Conservation (phyloP, 2,797 vertebrate genomes). For the Melopsittacus undulatus region DNA sequence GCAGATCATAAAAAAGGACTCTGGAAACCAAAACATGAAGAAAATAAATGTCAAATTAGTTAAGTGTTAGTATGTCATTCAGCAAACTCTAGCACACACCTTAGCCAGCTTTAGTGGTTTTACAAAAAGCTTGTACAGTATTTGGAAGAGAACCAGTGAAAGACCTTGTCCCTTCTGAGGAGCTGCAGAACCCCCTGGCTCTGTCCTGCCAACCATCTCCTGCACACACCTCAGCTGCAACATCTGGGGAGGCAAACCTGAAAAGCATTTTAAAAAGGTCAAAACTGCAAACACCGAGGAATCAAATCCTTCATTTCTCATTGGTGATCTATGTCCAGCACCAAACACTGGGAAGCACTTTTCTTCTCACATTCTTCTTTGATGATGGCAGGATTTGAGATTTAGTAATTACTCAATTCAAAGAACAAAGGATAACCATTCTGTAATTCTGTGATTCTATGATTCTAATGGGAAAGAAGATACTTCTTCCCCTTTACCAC, state of each 20-base stretch:
- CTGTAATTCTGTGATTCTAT: background rate
- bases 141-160: background rate
- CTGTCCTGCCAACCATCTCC: background rate
- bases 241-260: background rate
- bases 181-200: background rate
- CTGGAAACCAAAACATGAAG: background rate
- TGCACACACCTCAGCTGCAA: background rate
- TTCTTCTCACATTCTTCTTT: background rate
- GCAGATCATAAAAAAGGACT: background rate
- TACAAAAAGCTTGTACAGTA: background rate
- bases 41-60: background rate
- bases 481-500: background rate
- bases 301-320: background rate
- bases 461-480: background rate
- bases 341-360: background rate
- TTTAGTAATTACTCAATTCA: background rate
- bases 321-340: background rate
- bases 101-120: background rate
- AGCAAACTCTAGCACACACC: background rate
- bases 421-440: background rate
- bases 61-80: background rate
- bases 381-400: background rate
- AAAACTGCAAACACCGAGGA: background rate
- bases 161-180: background rate
- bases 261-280: background rate